Conservation (phyloP, 2,797 vertebrate genomes). For the Rhinichthys osculus region DNA sequence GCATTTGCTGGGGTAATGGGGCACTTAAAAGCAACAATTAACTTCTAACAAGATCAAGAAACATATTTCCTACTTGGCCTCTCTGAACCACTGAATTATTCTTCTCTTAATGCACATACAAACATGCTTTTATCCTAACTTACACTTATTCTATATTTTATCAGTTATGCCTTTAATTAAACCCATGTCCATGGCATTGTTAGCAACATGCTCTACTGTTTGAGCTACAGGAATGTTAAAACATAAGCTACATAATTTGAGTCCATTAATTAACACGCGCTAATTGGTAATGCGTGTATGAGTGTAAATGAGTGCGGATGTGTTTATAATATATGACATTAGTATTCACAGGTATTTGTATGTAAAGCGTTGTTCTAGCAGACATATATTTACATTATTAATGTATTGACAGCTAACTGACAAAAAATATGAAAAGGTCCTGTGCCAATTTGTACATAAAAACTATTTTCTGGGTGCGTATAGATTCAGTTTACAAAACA, state of each 20-base stretch:
- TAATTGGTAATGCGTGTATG: neutral
- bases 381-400: neutral
- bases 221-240: neutral
- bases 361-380: neutral
- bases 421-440: neutral
- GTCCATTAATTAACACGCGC: neutral
- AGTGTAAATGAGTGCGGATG: neutral
- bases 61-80: neutral
- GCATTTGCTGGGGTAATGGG: neutral
- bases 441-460: neutral
- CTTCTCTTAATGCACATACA: slow-evolving; percentile 7
- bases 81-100: neutral
- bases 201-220: neutral
- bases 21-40: slow-evolving; percentile 18
- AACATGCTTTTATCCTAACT: neutral
- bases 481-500: neutral
- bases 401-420: neutral
- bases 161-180: neutral
- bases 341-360: neutral
- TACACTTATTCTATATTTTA: neutral
- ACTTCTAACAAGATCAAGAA: slow-evolving; percentile 4
- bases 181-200: neutral
- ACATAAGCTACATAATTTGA: neutral
- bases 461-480: neutral
- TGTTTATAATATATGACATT: neutral